phyloP scores from a whole-genome alignment of 2,797 vertebrate genomes.

The Etheostoma nigrum region DNA sequence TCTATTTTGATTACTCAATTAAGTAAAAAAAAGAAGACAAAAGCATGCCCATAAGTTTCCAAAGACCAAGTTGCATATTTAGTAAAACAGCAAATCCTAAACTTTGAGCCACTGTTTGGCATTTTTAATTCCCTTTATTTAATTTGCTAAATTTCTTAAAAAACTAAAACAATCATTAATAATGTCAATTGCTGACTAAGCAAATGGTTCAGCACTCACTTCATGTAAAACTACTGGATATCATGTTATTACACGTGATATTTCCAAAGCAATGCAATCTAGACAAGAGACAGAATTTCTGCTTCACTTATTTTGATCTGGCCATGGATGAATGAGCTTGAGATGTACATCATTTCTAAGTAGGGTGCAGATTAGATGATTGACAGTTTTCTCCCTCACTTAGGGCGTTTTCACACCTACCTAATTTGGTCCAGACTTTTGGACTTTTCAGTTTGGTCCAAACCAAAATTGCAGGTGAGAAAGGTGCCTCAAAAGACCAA shows the following conservation, averaged over 20 bases:
- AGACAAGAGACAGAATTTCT: not conserved
- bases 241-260: not conserved
- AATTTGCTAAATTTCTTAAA: not conserved
- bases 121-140: not conserved
- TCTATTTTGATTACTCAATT: not conserved
- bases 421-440: too few relatives aligned
- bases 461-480: too few relatives aligned
- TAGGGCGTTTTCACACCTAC: too few relatives aligned
- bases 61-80: not conserved
- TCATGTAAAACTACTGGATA: not conserved
- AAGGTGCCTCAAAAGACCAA: too few relatives aligned
- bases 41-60: not conserved
- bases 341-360: not conserved
- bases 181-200: not conserved
- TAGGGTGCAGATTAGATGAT: not conserved
- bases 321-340: not conserved
- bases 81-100: not conserved
- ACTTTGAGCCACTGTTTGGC: not conserved
- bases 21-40: not conserved
- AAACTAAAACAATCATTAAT: not conserved
- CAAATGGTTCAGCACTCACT: not conserved
- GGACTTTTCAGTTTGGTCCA: too few relatives aligned
- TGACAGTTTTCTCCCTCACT: conserved; percentile 9
- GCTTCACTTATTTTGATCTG: not conserved
- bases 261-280: not conserved